phyloP scores from a whole-genome alignment of 2,888 invertebrate species.

The Drosophila meridiana region DNA sequence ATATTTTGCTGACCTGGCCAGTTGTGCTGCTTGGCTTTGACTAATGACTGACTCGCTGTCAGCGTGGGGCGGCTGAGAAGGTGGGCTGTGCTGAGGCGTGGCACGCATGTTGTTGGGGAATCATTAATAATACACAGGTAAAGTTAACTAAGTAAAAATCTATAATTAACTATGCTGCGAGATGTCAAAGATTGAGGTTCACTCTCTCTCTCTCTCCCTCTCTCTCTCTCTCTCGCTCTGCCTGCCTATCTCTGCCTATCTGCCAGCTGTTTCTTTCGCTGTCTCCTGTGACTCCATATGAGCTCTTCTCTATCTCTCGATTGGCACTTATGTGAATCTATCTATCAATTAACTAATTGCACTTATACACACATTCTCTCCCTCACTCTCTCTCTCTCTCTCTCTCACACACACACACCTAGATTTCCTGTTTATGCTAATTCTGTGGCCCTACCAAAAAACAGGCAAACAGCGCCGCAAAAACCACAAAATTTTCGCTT shows the following conservation, averaged over 20 bases:
- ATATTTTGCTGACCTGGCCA: constrained; percentile 45
- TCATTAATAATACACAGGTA: constrained; percentile 71
- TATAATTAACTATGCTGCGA: constrained; percentile 55
- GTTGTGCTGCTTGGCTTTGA: constrained; percentile 53
- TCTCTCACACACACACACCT: not conserved
- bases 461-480: constrained; percentile 6
- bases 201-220: not conserved
- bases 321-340: constrained; percentile 24
- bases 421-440: constrained; percentile 58
- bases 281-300: not conserved
- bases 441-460: constrained; percentile 34
- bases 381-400: not conserved
- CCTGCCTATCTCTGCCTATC: not conserved
- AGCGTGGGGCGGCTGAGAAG: constrained; percentile 10
- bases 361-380: constrained; percentile 28
- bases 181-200: constrained; percentile 44
- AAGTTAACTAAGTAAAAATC: constrained; percentile 56
- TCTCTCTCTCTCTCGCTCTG: not conserved
- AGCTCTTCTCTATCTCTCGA: not conserved
- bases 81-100: constrained; percentile 21
- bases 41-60: constrained; percentile 54
- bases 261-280: not conserved
- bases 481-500: constrained; percentile 44
- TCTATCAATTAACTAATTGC: constrained; percentile 70
- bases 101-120: constrained; percentile 35